Percentiles rank a stretch among this genome's conserved stretches.
Conservation (phyloP, 1,140 invertebrate species). For the honey bee (Apis mellifera) region Amel_HAv3.1 CM009932.2:11707501-11708000, state of each 20-base stretch:
- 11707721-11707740: constrained; percentile 35
- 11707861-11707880: constrained; percentile 13
- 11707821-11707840: constrained; percentile 46
- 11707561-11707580: constrained; percentile 41
- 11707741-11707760: constrained; percentile 14
- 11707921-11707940: not conserved
- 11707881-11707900: not conserved
- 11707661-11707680: constrained; percentile 48
- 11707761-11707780: constrained; percentile 1
- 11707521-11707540: constrained; percentile 64
- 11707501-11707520: constrained; percentile 71
- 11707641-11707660: not conserved
- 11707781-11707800: constrained; percentile 25
- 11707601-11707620: not conserved
- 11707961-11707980: not conserved
- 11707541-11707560: constrained; percentile 65
- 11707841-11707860: not conserved
- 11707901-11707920: not conserved
- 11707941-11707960: too few species aligned
- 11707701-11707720: constrained; percentile 57
- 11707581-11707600: not conserved
- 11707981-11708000: not conserved
- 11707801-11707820: constrained; percentile 25
- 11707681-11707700: constrained; percentile 48
- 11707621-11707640: too few species aligned